Evolutionary conservation across 2,113 vertebrate species (phyloP).

Genomic region (Brachyhypopomus occidentalis): DNA sequence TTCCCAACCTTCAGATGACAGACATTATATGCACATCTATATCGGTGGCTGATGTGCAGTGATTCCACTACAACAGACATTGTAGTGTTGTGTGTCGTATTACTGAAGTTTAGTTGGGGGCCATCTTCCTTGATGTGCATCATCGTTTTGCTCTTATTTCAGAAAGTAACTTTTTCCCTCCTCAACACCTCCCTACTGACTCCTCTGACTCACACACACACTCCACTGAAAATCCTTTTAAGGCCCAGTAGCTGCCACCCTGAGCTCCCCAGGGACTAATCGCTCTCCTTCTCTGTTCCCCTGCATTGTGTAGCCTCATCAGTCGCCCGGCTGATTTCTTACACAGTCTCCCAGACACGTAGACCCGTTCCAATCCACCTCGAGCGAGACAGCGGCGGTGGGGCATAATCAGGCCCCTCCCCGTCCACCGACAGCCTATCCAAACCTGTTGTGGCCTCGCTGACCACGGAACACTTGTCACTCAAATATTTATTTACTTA

Average conservation of each 20-base stretch:
- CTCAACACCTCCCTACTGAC: not conserved
- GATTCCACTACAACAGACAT: not conserved
- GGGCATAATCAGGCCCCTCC: constrained; percentile 22
- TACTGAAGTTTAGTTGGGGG: not conserved
- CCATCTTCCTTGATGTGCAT: not conserved
- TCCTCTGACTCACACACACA: not conserved
- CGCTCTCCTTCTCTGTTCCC: not conserved
- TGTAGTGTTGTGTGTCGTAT: not conserved
- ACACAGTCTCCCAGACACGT: constrained; percentile 22
- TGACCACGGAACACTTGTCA: not conserved
- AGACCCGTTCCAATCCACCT: not conserved
- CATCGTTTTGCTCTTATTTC: not conserved
- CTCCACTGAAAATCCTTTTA: constrained; percentile 2
- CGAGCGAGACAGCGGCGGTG: not conserved
- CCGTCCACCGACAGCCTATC: not conserved
- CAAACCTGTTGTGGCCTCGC: not conserved
- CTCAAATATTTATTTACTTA: constrained; percentile 8
- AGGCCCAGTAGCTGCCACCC: not conserved
- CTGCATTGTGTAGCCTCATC: not conserved
- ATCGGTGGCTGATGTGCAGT: no score
- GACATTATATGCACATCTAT: not conserved
- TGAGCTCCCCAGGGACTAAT: not conserved
- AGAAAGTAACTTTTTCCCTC: not conserved
- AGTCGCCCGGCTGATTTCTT: constrained; percentile 34
- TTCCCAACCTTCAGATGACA: constrained; percentile 25